Conservation (phyloP, 2,888 invertebrate species). For the Cephus pulcher region DNA sequence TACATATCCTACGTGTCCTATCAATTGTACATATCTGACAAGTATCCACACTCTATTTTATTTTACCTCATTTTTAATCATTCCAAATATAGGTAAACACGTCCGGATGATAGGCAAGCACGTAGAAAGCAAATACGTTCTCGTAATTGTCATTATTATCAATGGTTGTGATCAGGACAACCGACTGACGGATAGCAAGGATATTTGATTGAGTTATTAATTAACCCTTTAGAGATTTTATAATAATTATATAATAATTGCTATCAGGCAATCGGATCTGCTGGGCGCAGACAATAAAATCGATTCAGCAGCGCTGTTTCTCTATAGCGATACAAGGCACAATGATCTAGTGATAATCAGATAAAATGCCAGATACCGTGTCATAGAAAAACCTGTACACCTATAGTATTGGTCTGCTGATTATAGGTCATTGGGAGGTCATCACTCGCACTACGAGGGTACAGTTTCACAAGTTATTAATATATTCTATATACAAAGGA, state of each 20-base stretch:
- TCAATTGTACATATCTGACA: not conserved
- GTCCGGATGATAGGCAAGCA: not conserved
- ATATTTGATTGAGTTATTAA: not conserved
- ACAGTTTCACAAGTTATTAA: not conserved
- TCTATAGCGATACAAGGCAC: slow-evolving; percentile 12
- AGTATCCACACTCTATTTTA: not conserved
- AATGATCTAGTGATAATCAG: slow-evolving; percentile 12
- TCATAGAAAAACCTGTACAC: not conserved
- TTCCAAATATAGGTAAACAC: not conserved
- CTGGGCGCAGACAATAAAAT: not conserved
- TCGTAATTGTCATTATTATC: not conserved
- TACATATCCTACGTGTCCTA: not conserved
- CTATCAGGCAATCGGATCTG: not conserved
- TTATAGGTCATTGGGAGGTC: not conserved
- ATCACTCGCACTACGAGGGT: not conserved
- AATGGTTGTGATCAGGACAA: not conserved
- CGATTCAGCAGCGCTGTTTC: not conserved
- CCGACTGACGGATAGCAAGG: not conserved
- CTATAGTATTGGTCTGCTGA: not conserved
- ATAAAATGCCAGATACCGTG: not conserved
- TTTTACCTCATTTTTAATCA: not conserved
- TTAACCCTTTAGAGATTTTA: not conserved
- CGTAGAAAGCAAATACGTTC: not conserved
- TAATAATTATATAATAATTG: not conserved
- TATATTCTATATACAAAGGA: not conserved